A percentile compares a stretch with the other conserved stretches of the same genome.
Evolutionary conservation across 2,888 invertebrate species (phyloP).

Genomic region (Stenodera caucasica): DNA sequence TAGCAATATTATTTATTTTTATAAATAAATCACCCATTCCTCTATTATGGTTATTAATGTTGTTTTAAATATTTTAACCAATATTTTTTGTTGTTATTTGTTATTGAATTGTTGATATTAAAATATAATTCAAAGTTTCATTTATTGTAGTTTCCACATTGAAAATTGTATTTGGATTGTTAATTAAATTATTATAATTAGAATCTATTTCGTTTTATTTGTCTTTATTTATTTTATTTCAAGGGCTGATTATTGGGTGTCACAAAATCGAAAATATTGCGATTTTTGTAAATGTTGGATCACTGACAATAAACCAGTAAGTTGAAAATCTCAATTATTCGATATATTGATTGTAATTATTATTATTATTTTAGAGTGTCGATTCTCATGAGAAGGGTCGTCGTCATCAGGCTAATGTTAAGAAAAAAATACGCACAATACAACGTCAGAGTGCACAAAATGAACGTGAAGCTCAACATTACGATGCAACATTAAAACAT

Average conservation of each 20-base stretch:
- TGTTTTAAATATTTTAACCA: neutral
- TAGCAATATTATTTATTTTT: no score
- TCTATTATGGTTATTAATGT: neutral
- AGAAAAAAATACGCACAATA: slow-evolving; percentile 81
- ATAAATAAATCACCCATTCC: neutral
- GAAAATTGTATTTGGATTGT: slow-evolving; percentile 22
- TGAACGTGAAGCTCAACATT: slow-evolving; percentile 72
- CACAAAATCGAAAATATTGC: slow-evolving; percentile 92
- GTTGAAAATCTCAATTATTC: slow-evolving; percentile 40
- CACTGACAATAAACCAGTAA: slow-evolving; percentile 92
- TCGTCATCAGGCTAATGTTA: slow-evolving; percentile 89
- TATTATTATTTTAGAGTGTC: slow-evolving; percentile 70
- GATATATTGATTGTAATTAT: neutral
- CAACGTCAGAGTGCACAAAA: slow-evolving; percentile 71
- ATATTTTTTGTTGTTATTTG: neutral
- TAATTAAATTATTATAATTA: slow-evolving; percentile 14
- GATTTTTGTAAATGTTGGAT: slow-evolving; percentile 99
- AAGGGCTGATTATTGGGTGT: slow-evolving; percentile 97
- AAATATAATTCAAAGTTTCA: neutral
- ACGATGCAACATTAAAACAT: slow-evolving; percentile 74
- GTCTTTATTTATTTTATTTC: slow-evolving; percentile 9
- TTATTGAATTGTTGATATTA: neutral
- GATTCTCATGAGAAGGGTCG: slow-evolving; percentile 94
- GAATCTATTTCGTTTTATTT: neutral
- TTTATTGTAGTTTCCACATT: slow-evolving; percentile 16